Conservation (phyloP, 1,140 invertebrate species). For the Anthonomus grandis region DNA sequence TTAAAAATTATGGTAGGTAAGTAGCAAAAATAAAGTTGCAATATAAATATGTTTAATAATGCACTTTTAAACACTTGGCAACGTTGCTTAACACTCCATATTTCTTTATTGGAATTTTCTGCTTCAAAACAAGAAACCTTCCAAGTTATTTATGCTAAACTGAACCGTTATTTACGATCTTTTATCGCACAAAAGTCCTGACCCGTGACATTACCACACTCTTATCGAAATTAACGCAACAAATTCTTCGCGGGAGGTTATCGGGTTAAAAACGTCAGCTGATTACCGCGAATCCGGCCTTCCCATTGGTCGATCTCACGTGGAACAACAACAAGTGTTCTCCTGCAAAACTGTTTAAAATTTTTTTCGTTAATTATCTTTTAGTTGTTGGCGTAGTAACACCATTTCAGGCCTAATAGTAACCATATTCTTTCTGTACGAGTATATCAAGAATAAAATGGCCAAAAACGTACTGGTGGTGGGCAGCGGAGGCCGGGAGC, state of each 20-base stretch:
- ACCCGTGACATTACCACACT: neutral
- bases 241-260: conserved; percentile 14
- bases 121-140: no score
- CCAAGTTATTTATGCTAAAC: no score
- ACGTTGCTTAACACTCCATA: no score
- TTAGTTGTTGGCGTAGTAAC: neutral
- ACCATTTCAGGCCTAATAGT: neutral
- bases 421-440: conserved; percentile 24
- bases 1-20: no score
- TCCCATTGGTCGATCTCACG: conserved; percentile 16
- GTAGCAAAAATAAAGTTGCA: no score
- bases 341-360: conserved; percentile 7
- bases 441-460: conserved; percentile 36
- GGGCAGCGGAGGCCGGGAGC: conserved; percentile 92
- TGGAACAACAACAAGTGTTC: conserved; percentile 16
- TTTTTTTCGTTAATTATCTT: neutral
- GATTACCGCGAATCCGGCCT: neutral
- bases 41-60: no score
- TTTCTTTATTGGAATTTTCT: no score
- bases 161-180: no score
- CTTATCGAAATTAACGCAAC: neutral
- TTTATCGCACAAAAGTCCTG: no score
- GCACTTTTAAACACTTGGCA: no score
- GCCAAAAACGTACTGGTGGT: conserved; percentile 72
- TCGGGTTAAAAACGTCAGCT: neutral